Conservation (phyloP, 2,888 invertebrate genomes). For the Drosophila picticornis region DNA sequence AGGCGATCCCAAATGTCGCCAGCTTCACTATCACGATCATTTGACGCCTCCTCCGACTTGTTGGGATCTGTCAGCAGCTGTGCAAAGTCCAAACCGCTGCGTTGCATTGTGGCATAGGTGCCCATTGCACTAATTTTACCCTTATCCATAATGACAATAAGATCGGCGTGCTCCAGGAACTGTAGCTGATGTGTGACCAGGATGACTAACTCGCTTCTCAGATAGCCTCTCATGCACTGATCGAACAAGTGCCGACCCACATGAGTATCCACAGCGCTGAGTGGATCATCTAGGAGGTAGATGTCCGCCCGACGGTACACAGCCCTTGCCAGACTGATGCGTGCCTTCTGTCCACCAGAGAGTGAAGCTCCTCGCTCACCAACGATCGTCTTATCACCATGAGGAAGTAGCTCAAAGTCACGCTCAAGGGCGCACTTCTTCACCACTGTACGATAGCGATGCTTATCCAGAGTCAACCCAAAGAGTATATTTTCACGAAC, state of each 20-base stretch:
- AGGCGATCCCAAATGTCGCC: constrained; percentile 49
- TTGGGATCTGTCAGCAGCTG: constrained; percentile 88
- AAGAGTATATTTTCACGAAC: constrained; percentile 88
- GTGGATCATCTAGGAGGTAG: constrained; percentile 95
- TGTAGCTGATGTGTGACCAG: constrained; percentile 94
- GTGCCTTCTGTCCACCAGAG: constrained; percentile 94
- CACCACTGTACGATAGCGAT: constrained; percentile 87
- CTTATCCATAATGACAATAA: constrained; percentile 83
- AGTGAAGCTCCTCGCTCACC: constrained; percentile 94
- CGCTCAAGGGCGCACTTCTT: constrained; percentile 85
- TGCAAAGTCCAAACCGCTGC: constrained; percentile 91
- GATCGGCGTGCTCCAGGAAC: constrained; percentile 89
- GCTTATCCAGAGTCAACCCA: constrained; percentile 87
- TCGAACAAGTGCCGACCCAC: constrained; percentile 95
- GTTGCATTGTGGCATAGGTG: constrained; percentile 89
- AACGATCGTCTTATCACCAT: constrained; percentile 88
- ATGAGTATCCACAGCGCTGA: constrained; percentile 95
- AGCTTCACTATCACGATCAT: constrained; percentile 69
- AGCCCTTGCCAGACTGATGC: constrained; percentile 94
- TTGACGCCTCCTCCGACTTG: constrained; percentile 76
- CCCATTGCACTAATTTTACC: constrained; percentile 86
- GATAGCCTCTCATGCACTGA: constrained; percentile 83
- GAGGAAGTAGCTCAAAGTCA: constrained; percentile 87
- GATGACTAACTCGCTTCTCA: constrained; percentile 89
- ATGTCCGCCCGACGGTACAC: constrained; percentile 94